Percentiles rank a stretch among this genome's conserved stretches.
phyloP scores from a whole-genome alignment of 2,113 vertebrate species.

The Syngnathoides biaculeatus region DNA sequence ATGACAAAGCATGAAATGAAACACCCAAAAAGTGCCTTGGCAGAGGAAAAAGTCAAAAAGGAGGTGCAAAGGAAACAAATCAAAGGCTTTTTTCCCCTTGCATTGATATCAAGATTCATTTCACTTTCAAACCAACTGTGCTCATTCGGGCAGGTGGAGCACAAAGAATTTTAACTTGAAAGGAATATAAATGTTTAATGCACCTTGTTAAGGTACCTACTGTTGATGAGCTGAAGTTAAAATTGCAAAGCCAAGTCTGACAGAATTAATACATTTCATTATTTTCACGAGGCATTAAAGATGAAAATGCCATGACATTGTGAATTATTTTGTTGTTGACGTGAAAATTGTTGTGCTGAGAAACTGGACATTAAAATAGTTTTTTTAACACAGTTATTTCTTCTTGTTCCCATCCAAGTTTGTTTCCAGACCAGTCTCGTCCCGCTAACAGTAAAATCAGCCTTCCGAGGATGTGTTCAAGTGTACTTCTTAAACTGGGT shows the following conservation, averaged over 20 bases:
- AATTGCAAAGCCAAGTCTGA: slow-evolving; percentile 17
- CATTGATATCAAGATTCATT: slow-evolving; percentile 61
- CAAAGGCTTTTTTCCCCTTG: slow-evolving; percentile 24
- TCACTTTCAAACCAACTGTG: slow-evolving; percentile 46
- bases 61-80: slow-evolving; percentile 33
- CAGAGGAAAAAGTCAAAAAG: slow-evolving; percentile 19
- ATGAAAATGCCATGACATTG: background rate
- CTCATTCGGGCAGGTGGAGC: slow-evolving; percentile 48
- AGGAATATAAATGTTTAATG: slow-evolving; percentile 51
- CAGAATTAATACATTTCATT: slow-evolving; percentile 20
- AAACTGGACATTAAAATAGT: background rate
- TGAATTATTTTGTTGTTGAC: slow-evolving; percentile 3
- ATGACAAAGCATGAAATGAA: slow-evolving; percentile 39
- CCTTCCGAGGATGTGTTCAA: slow-evolving; percentile 18
- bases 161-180: slow-evolving; percentile 44
- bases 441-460: slow-evolving; percentile 17
- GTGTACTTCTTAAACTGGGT: slow-evolving; percentile 22
- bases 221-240: slow-evolving; percentile 33
- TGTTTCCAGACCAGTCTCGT: slow-evolving; percentile 7
- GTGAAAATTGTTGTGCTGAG: slow-evolving; percentile 2
- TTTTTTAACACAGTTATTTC: background rate
- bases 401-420: slow-evolving; percentile 1
- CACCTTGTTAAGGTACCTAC: slow-evolving; percentile 19
- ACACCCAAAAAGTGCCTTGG: slow-evolving; percentile 21
- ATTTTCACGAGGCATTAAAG: slow-evolving; percentile 8